These are phyloP conservation scores for Drosophila leonis DNA, from an alignment of 2,888 invertebrate genomes.

Conservation along the genomic window DNA sequence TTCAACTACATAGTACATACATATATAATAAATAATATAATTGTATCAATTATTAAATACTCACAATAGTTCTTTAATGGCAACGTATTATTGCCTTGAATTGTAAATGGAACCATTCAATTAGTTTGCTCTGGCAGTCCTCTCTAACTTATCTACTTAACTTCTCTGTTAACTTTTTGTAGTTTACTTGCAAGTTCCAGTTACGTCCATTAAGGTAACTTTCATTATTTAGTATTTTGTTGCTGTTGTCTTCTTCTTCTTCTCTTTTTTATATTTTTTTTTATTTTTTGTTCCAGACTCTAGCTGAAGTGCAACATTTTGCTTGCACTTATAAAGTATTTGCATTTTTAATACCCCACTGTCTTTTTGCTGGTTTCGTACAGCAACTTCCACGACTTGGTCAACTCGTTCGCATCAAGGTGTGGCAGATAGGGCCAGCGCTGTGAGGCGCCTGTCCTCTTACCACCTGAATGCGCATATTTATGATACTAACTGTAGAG, in stretches of 20 bases:
- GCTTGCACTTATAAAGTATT: conserved; percentile 69
- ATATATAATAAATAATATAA: conserved; percentile 4
- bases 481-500: conserved; percentile 21
- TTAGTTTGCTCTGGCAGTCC: not conserved
- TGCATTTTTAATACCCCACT: conserved; percentile 66
- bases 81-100: not conserved
- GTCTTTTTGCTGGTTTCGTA: conserved; percentile 27
- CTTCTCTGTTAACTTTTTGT: conserved; percentile 11
- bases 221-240: conserved; percentile 42
- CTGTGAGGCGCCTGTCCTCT: not conserved
- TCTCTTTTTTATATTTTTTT: not conserved
- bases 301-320: conserved; percentile 49
- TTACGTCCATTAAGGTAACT: conserved; percentile 34
- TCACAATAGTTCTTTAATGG: not conserved
- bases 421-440: conserved; percentile 16
- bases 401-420: conserved; percentile 12
- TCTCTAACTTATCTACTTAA: conserved; percentile 9
- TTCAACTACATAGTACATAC: too few relatives aligned
- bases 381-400: conserved; percentile 3
- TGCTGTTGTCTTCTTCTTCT: not conserved
- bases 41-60: not conserved
- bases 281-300: not conserved
- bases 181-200: conserved; percentile 12
- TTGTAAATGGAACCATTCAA: conserved; percentile 2
- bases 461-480: conserved; percentile 20